A percentile compares a stretch with the other conserved stretches of the same genome.
Conservation (phyloP, 2,113 vertebrate species). For the Pandion haliaetus region DNA sequence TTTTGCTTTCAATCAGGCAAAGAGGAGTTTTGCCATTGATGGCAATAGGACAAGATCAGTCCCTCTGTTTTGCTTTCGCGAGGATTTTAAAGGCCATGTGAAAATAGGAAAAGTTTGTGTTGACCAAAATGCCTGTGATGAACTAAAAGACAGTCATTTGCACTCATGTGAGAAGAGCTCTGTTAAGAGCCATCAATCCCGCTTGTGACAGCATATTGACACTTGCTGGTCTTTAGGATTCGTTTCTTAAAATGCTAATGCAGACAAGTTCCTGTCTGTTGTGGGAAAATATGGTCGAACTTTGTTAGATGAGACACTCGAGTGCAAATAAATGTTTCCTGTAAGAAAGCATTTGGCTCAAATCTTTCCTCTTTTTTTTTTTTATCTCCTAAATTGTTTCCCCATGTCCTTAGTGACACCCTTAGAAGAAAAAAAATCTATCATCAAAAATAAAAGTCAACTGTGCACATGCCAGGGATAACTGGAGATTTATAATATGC, state of each 20-base stretch:
- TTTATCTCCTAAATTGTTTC: conserved; percentile 50
- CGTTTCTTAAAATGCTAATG: conserved; percentile 56
- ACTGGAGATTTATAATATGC: conserved; percentile 34
- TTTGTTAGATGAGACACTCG: conserved; percentile 42
- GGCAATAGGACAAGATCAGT: background rate
- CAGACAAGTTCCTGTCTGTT: conserved; percentile 46
- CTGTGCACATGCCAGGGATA: conserved; percentile 17
- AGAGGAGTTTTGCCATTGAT: background rate
- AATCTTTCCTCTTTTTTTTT: background rate
- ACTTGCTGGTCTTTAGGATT: conserved; percentile 25
- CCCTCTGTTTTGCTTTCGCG: background rate
- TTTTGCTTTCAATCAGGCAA: background rate
- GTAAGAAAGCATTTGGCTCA: conserved; percentile 48
- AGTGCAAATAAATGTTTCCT: conserved; percentile 61
- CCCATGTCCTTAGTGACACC: conserved; percentile 36
- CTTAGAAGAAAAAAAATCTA: background rate
- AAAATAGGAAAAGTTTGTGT: background rate
- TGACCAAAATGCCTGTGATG: conserved; percentile 46
- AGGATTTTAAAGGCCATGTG: background rate
- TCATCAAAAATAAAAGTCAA: conserved; percentile 43
- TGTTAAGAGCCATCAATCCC: conserved; percentile 15
- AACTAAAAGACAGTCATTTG: conserved; percentile 38
- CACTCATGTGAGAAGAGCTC: conserved; percentile 34
- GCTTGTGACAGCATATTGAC: conserved; percentile 12
- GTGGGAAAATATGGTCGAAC: conserved; percentile 48